Conservation (phyloP, 2,888 invertebrate genomes). For the Prostheceraeus crozeri region DNA sequence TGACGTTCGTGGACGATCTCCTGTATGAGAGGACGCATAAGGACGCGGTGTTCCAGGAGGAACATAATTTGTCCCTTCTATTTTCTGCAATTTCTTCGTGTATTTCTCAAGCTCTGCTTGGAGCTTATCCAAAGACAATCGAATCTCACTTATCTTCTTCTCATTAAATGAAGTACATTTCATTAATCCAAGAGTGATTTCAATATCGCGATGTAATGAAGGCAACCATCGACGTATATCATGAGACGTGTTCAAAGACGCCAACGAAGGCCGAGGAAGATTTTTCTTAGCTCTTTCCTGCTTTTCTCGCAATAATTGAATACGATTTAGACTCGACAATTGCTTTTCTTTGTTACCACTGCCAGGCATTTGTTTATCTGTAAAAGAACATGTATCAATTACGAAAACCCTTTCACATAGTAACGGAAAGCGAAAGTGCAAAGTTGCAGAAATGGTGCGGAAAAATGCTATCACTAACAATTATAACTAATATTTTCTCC, state of each 20-base stretch:
- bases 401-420: too few relatives aligned
- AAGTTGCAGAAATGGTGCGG: too few relatives aligned
- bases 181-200: not conserved
- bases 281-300: not conserved
- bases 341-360: constrained; percentile 3
- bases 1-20: too few relatives aligned
- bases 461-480: too few relatives aligned
- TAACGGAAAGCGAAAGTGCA: too few relatives aligned
- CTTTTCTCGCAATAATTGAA: not conserved
- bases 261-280: not conserved
- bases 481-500: too few relatives aligned
- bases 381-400: too few relatives aligned
- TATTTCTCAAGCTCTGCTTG: not conserved
- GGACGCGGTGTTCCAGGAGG: not conserved
- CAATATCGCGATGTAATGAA: not conserved
- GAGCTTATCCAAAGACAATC: not conserved
- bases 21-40: too few relatives aligned
- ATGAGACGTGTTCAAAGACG: not conserved
- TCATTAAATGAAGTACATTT: not conserved
- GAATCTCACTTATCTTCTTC: not conserved
- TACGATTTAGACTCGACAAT: not conserved
- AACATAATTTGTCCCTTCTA: not conserved
- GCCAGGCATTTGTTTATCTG: too few relatives aligned
- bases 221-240: constrained; percentile 4
- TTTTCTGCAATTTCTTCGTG: not conserved